Conservation (phyloP, 1,140 invertebrate genomes). For the Zaprionus inermis region DNA sequence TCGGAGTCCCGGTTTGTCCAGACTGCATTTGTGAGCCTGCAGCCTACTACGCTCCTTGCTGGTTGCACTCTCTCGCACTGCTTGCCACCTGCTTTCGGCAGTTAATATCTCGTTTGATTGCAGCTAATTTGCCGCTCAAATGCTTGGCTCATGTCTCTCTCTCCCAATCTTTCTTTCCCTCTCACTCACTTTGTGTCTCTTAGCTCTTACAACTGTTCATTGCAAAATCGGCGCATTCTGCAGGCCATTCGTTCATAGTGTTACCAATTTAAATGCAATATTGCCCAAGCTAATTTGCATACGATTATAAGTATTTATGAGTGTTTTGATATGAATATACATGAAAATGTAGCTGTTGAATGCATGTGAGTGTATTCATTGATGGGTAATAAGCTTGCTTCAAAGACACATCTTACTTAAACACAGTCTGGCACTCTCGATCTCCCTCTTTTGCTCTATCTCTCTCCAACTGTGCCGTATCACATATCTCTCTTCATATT, state of each 20-base stretch:
- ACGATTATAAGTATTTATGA: slow-evolving; percentile 25
- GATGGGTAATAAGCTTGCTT: background rate
- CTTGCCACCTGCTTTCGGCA: slow-evolving; percentile 19
- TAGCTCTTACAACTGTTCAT: slow-evolving; percentile 23
- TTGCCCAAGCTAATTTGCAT: slow-evolving; percentile 61
- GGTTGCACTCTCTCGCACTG: slow-evolving; percentile 21
- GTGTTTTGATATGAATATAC: slow-evolving; percentile 2
- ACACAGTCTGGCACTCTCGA: background rate
- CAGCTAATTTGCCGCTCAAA: slow-evolving; percentile 26
- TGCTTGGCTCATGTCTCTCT: slow-evolving; percentile 4
- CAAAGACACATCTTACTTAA: slow-evolving; percentile 24
- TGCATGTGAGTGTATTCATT: slow-evolving; percentile 11
- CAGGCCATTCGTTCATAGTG: slow-evolving; percentile 19
- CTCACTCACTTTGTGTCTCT: background rate
- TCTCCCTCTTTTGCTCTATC: slow-evolving; percentile 16
- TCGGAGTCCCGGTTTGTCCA: slow-evolving; percentile 6
- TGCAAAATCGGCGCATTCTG: slow-evolving; percentile 45
- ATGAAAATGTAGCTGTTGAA: slow-evolving; percentile 4
- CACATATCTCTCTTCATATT: background rate
- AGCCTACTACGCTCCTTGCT: background rate
- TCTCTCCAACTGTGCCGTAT: background rate
- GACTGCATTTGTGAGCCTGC: background rate
- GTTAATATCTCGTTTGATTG: slow-evolving; percentile 40
- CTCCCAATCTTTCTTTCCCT: slow-evolving; percentile 22
- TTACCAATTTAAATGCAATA: slow-evolving; percentile 40